A percentile compares a stretch with the other conserved stretches of the same genome.
These are phyloP conservation scores for Eretmochelys imbricata DNA, from an alignment of 2,113 vertebrate species.

Conservation along the genomic window DNA sequence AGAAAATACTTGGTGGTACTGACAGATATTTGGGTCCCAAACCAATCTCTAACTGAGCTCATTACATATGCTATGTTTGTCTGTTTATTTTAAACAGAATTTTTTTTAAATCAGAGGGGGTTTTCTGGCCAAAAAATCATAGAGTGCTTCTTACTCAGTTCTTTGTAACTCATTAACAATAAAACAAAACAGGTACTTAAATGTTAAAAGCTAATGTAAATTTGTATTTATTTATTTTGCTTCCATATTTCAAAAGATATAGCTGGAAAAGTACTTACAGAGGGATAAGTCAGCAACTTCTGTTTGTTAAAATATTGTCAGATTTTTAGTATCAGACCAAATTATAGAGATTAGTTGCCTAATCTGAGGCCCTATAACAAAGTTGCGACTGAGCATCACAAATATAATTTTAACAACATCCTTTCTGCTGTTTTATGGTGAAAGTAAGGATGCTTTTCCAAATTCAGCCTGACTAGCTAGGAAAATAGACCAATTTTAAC, in stretches of 20 bases:
- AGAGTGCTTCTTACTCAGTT: not conserved
- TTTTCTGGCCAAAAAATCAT: not conserved
- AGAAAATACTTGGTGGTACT: not conserved
- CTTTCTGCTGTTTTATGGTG: slow-evolving; percentile 47
- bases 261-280: not conserved
- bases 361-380: slow-evolving; percentile 29
- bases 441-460: not conserved
- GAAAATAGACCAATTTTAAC: not conserved
- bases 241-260: not conserved
- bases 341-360: slow-evolving; percentile 30
- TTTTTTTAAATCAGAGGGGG: not conserved
- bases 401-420: slow-evolving; percentile 29
- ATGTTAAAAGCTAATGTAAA: not conserved
- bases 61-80: not conserved
- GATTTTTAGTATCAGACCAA: slow-evolving; percentile 38
- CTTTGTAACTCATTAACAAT: not conserved
- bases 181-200: not conserved
- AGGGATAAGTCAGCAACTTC: not conserved
- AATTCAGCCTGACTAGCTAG: not conserved
- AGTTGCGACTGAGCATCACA: slow-evolving; percentile 42
- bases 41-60: not conserved
- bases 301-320: not conserved
- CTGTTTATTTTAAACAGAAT: not conserved
- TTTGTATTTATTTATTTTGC: not conserved
- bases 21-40: not conserved